Base-by-base conservation (phyloP, 2,113 vertebrate genomes). In the Grus americana region DNA sequence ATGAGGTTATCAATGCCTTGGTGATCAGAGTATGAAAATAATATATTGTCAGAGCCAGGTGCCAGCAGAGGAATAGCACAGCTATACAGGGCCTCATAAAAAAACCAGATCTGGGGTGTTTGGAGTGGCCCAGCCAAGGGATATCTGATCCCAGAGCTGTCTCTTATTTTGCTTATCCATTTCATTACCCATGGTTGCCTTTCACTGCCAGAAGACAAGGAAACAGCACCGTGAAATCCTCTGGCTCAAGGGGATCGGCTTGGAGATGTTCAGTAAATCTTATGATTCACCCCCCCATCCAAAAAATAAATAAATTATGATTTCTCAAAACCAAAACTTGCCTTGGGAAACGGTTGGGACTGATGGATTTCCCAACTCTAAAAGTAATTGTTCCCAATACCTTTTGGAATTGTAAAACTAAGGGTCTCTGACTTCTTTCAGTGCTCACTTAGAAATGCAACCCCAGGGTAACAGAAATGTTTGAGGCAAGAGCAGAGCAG, bases 351-450 rank as follows among this genome's bases (percentile, higher is more conserved):
- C 42, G 36, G 14, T 73, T 68, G 22, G 22, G 49, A 76, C 32
- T 89, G 88, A 95, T 89, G 54, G 62, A 92, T 95, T 95, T 94
- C 84, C 86, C 94, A 95, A 94, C 42, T 89, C 62, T 50, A 79
- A 59, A 91, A 81, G 47, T 85, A 91, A 92, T 83, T 78, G 40
- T 62, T 92, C 59, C 65, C 44, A 86, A 80, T 94, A 83, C 82
- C 82, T 93, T 94, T 93, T 86, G 62, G 81, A 94, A 93, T 67
- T 93, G 47, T 93, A 93, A 96, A 94, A 92, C 47, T 78, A 59
- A 27, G 72, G 63, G 29, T 88, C n/a, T 92, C 86, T 96, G 91
- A 95, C 66, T 95, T 92, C 57, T 75, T 94, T 95, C 95, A 92
- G 84, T 87, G 57, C 78, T 96, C 94, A 85, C 73, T 95, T 89